Base-by-base conservation (phyloP, 2,888 invertebrate genomes). In the Lysandra coridon region DNA sequence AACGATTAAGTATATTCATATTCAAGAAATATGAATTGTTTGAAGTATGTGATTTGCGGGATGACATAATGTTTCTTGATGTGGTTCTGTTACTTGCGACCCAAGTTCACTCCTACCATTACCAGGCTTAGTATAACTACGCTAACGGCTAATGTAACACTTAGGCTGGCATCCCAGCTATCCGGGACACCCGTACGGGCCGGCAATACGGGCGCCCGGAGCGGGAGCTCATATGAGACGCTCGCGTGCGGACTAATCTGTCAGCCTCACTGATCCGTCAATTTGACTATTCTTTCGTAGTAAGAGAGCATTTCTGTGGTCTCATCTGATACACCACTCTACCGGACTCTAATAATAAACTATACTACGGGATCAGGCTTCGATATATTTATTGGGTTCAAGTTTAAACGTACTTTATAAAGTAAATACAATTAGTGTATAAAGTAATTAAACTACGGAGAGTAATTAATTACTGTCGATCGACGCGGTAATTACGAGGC, bases 391-490 rank as follows among this genome's bases (percentile, higher is more conserved):
- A 69, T 69, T 69, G 14, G 33, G 37, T 69, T 17, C 1, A 33
- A 33, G 33, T 69, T 37, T 1, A 33, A 17, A 33, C 4, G 30
- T 69, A 37, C 5, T 23, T n/a, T 23, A 14, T 37, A 14, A 10
- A 14, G 33, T 37, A 69, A 69, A 69, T 69, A 69, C 33, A 69
- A 37, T 33, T 37, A 14, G 33, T 14, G 14, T 69, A 33, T 69
- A 69, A 69, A 69, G 33, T 69, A 33, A 69, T 69, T 69, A 33
- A 69, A 37, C 33, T 64, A 30, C 33, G 69, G 33, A 33, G 69
- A 69, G 69, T 69, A 69, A 69, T 69, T 69, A 69, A 69, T 69
- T 69, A 69, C 33, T 69, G 69, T 64, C 4, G 64, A 64, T 64
- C 69, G 33, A 14, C 17, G 33, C 69, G 33, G 4, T 37, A 69